phyloP scores from a whole-genome alignment of 2,113 vertebrate species.

The Rhabdomys dilectus region DNA sequence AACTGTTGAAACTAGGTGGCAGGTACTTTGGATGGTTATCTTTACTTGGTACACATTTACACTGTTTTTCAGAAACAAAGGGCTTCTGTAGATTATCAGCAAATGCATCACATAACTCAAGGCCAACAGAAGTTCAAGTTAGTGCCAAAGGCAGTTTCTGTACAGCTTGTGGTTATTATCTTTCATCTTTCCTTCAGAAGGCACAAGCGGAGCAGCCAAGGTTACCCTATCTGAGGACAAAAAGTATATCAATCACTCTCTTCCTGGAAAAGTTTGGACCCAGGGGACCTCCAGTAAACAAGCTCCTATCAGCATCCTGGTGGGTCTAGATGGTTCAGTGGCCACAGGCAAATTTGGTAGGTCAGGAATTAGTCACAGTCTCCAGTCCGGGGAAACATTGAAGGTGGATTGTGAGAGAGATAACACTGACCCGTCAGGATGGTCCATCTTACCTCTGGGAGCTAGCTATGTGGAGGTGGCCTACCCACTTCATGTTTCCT shows the following conservation, averaged over 20 bases:
- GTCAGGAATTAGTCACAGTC: neutral
- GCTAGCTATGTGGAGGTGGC: neutral
- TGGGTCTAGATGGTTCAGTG: neutral
- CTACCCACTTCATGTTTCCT: neutral
- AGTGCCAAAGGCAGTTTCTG: neutral
- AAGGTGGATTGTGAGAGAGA: neutral
- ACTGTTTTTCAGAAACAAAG: neutral
- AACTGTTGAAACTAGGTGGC: neutral
- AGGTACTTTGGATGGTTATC: neutral
- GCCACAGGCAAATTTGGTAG: slow-evolving; percentile 24
- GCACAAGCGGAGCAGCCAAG: neutral
- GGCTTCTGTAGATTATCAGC: neutral
- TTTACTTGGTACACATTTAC: slow-evolving; percentile 12
- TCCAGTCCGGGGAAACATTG: neutral
- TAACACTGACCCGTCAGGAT: neutral
- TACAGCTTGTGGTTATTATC: neutral
- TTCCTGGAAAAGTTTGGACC: neutral
- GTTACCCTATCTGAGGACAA: neutral
- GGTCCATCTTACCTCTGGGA: neutral
- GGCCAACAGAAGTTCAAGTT: neutral
- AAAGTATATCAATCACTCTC: neutral
- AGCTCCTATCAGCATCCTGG: neutral
- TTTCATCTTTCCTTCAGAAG: slow-evolving; percentile 26
- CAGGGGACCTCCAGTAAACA: slow-evolving; percentile 2
- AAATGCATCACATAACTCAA: neutral